A percentile compares a stretch with the other conserved stretches of the same genome.
Evolutionary conservation across 1,140 invertebrate genomes (phyloP).

Genomic region (Drosophila busckii): DNA sequence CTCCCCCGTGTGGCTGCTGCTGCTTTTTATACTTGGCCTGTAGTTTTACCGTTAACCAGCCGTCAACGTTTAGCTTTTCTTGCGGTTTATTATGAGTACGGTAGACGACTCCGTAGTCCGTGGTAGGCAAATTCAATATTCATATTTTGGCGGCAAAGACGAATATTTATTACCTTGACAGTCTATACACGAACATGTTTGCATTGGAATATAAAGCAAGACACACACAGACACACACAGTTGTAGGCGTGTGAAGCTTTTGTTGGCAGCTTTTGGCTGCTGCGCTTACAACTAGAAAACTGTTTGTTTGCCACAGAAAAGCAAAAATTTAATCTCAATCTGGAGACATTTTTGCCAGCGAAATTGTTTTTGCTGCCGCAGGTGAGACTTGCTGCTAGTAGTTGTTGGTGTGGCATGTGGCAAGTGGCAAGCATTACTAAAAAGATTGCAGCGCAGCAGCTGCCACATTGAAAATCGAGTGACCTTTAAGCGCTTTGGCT

Average conservation of each 20-base stretch:
- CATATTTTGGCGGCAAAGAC: slow-evolving; percentile 50
- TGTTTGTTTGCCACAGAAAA: slow-evolving; percentile 59
- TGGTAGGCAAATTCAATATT: slow-evolving; percentile 66
- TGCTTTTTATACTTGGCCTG: slow-evolving; percentile 13
- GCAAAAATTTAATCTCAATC: slow-evolving; percentile 71
- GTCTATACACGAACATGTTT: too few relatives aligned
- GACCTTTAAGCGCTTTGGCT: slow-evolving; percentile 20
- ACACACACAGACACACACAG: slow-evolving; percentile 14
- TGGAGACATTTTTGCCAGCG: slow-evolving; percentile 60
- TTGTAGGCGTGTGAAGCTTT: slow-evolving; percentile 20
- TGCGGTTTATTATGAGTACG: slow-evolving; percentile 38
- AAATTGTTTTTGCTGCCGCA: slow-evolving; percentile 62
- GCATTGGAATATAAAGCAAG: slow-evolving; percentile 14
- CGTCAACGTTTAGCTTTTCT: slow-evolving; percentile 11
- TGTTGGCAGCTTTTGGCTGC: slow-evolving; percentile 28
- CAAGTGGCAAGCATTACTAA: slow-evolving; percentile 2
- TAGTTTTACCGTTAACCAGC: slow-evolving; percentile 11
- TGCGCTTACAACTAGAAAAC: slow-evolving; percentile 62
- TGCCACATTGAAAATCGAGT: slow-evolving; percentile 11
- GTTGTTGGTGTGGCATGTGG: slow-evolving; percentile 13
- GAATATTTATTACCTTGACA: slow-evolving; percentile 56
- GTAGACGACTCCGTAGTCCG: slow-evolving; percentile 14
- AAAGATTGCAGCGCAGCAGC: not conserved
- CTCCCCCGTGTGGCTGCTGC: too few relatives aligned
- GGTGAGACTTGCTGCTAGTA: slow-evolving; percentile 51